These are phyloP conservation scores for Lutraria rhynchaena DNA, from an alignment of 1,140 invertebrate species.

Conservation along the genomic window DNA sequence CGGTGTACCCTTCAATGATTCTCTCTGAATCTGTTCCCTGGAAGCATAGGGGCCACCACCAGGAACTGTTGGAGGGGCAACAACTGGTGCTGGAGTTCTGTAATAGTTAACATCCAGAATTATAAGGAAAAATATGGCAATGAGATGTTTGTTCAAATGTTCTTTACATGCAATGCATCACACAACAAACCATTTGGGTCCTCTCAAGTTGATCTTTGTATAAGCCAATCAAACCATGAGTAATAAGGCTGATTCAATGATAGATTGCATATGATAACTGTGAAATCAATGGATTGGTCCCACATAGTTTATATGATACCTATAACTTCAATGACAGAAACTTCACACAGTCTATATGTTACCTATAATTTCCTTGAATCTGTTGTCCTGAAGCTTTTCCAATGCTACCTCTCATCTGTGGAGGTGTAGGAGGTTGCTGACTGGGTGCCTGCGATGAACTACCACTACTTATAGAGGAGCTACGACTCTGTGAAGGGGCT, in stretches of 20 bases:
- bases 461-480: constrained; percentile 76
- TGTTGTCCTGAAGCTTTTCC: constrained; percentile 56
- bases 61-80: constrained; percentile 94
- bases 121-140: not conserved
- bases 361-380: constrained; percentile 29
- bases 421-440: constrained; percentile 96
- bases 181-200: too few species aligned
- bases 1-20: constrained; percentile 3
- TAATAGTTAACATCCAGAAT: not conserved
- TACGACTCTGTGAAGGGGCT: constrained; percentile 17
- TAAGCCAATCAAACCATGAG: too few species aligned
- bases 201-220: too few species aligned
- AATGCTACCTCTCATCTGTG: constrained; percentile 85
- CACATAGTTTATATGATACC: too few species aligned
- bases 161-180: too few species aligned
- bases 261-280: too few species aligned
- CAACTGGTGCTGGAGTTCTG: constrained; percentile 93
- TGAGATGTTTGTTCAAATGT: too few species aligned
- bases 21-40: constrained; percentile 26
- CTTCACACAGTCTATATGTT: not conserved
- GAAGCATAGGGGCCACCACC: constrained; percentile 83
- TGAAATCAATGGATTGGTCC: too few species aligned
- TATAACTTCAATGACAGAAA: too few species aligned
- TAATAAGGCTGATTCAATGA: too few species aligned
- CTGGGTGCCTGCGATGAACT: constrained; percentile 91